A percentile compares a stretch with the other conserved stretches of the same genome.
These are phyloP conservation scores for Terrapene triunguis DNA, from an alignment of 2,113 vertebrate genomes.

Conservation along the genomic window DNA sequence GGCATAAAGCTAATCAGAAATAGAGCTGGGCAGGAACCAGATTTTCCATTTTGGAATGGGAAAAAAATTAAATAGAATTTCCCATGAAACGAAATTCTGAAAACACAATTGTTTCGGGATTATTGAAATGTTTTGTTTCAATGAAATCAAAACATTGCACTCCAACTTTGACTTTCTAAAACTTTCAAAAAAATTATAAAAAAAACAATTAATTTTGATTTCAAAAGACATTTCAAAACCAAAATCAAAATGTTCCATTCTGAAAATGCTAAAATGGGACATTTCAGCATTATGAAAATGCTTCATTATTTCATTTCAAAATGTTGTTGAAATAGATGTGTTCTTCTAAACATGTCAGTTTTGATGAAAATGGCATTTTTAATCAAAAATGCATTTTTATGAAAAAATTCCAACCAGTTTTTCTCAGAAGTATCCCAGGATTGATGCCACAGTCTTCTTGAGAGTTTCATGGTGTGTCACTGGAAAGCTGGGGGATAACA, in stretches of 20 bases:
- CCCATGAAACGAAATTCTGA: neutral
- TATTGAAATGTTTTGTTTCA: neutral
- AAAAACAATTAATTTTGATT: neutral
- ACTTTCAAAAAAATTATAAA: neutral
- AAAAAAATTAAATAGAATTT: neutral
- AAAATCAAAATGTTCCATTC: neutral
- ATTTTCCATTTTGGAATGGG: fast-evolving
- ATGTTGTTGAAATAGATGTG: neutral
- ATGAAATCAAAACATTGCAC: neutral
- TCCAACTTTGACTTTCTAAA: neutral
- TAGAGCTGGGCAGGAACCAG: neutral
- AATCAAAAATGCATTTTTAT: too few species aligned
- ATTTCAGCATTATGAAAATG: too few species aligned
- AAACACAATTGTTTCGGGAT: neutral
- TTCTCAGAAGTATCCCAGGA: too few species aligned
- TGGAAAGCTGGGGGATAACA: too few species aligned
- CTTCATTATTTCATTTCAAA: neutral
- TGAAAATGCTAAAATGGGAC: too few species aligned
- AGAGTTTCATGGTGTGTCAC: too few species aligned
- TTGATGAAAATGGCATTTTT: neutral
- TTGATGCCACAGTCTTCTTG: too few species aligned
- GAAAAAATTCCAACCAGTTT: too few species aligned
- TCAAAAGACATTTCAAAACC: neutral
- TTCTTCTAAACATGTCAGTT: neutral
- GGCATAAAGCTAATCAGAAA: neutral